Conservation (phyloP, 2,113 vertebrate species). For the Rhinolophus ferrumequinum region DNA sequence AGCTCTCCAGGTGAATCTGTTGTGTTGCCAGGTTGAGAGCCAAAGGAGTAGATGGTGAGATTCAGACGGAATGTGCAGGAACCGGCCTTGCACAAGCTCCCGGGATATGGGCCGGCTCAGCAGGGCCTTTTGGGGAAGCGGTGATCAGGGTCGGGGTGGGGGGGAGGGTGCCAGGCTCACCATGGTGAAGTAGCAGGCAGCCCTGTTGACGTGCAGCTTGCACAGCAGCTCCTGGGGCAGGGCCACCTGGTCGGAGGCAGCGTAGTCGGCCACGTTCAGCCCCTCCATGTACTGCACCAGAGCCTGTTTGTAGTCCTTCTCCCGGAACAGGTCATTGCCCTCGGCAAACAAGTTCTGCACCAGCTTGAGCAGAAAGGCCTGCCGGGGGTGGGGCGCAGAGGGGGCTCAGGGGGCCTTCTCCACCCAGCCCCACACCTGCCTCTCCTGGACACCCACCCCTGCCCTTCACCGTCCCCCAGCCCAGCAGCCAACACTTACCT, state of each 20-base stretch:
- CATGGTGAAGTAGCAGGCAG: slow-evolving; percentile 92
- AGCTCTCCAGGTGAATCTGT: background rate
- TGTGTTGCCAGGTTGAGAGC: background rate
- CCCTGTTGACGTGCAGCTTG: slow-evolving; percentile 93
- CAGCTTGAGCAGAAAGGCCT: slow-evolving; percentile 93
- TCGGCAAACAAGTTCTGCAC: slow-evolving; percentile 94
- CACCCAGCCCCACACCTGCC: background rate
- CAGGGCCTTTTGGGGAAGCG: background rate
- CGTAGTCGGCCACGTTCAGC: slow-evolving; percentile 91
- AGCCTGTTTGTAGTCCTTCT: slow-evolving; percentile 88
- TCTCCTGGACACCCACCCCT: background rate
- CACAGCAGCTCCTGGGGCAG: slow-evolving; percentile 90
- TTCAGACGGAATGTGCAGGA: background rate
- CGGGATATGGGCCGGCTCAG: accelerated
- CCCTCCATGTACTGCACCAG: slow-evolving; percentile 93
- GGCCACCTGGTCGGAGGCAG: slow-evolving; percentile 87
- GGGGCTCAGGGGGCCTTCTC: background rate
- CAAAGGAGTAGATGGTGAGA: background rate
- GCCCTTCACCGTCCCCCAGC: background rate
- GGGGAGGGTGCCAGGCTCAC: slow-evolving; percentile 83
- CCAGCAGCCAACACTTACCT: slow-evolving; percentile 85
- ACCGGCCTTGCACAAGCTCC: no score
- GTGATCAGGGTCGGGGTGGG: accelerated
- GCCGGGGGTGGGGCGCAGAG: background rate
- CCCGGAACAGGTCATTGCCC: slow-evolving; percentile 92